Evolutionary conservation across 2,797 vertebrate species (phyloP).

Genomic region (Anguilla anguilla): DNA sequence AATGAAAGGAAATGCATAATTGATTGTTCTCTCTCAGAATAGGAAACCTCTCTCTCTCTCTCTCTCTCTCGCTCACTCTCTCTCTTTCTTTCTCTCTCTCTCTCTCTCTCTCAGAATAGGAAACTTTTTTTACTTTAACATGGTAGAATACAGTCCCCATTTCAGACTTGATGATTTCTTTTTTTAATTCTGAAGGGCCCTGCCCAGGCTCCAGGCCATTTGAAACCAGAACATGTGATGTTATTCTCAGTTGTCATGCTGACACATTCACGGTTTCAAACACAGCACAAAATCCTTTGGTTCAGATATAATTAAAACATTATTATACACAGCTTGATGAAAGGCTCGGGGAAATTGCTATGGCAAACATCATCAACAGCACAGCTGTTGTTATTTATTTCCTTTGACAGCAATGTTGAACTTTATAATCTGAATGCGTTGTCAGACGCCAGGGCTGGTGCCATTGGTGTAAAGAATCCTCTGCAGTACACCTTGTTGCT

Average conservation of each 20-base stretch:
- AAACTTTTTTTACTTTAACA: not conserved
- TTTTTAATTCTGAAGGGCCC: not conserved
- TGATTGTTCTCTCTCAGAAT: not conserved
- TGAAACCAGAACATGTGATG: not conserved
- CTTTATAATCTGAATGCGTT: not conserved
- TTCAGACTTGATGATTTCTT: not conserved
- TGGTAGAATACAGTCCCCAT: not conserved
- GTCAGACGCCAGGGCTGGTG: not conserved
- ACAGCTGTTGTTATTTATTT: not conserved
- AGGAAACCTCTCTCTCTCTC: not conserved
- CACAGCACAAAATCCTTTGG: not conserved
- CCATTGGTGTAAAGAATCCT: not conserved
- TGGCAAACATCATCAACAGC: not conserved
- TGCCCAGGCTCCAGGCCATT: not conserved
- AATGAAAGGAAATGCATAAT: conserved; percentile 10
- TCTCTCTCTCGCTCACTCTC: not conserved
- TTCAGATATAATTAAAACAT: not conserved
- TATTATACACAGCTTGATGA: not conserved
- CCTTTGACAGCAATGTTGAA: conserved; percentile 2
- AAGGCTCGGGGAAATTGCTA: not conserved
- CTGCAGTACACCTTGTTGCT: not conserved
- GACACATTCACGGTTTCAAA: not conserved
- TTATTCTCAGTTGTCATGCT: not conserved
- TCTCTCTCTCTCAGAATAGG: not conserved
- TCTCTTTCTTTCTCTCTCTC: not conserved